Conservation (phyloP, 2,113 vertebrate genomes). For the Rissa tridactyla region DNA sequence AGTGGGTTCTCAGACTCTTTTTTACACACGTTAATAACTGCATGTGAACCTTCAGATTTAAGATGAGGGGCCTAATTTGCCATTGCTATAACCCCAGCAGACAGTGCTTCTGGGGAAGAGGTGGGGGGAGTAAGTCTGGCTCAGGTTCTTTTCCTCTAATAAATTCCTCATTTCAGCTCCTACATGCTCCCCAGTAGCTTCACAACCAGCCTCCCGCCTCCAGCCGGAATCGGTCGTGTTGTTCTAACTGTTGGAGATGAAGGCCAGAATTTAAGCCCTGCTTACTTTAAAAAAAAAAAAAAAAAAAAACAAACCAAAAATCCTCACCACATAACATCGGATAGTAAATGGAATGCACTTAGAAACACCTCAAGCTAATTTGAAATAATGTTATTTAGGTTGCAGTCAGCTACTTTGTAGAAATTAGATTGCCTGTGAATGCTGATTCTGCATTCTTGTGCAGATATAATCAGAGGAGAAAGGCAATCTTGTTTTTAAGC, state of each 20-base stretch:
- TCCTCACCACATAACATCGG: neutral
- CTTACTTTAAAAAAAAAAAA: neutral
- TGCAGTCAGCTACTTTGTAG: neutral
- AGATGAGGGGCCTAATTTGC: neutral
- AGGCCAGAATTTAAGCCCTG: neutral
- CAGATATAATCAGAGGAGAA: constrained; percentile 25
- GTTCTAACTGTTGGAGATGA: neutral
- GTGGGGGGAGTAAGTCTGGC: neutral
- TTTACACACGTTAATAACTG: neutral
- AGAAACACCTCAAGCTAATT: neutral
- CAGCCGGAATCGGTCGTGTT: neutral
- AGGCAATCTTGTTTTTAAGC: constrained; percentile 33
- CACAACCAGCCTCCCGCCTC: neutral
- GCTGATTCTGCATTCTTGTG: constrained; percentile 11
- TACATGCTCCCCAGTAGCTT: neutral
- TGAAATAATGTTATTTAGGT: neutral
- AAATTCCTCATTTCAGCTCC: constrained; percentile 17
- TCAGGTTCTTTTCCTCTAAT: neutral
- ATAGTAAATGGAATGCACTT: neutral
- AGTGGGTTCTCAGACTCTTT: neutral
- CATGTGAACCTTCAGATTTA: neutral
- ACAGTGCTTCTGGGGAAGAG: neutral
- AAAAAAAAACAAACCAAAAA: neutral
- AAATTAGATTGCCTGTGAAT: neutral
- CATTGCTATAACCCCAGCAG: neutral